Base-by-base conservation (phyloP, 2,888 invertebrate species). In the Helicoverpa assulta region DNA sequence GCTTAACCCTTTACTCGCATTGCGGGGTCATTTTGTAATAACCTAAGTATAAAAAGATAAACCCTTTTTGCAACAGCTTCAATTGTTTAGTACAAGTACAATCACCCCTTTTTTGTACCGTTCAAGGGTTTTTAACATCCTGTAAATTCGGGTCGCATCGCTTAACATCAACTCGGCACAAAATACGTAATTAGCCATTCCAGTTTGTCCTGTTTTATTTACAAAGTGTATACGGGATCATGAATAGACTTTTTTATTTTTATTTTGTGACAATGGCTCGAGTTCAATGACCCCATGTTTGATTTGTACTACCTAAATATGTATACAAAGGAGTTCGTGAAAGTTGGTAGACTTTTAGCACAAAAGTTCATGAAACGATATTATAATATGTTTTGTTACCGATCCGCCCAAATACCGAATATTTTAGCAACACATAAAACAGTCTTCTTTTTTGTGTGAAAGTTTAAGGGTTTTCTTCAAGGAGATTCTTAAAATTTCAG, bases 381-480 rank as follows among this genome's bases (percentile, higher is more conserved):
- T 60, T 5, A n/a, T 12, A 61, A 21, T 16, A 37, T 51, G 19
- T 33, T 60, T 60, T 60, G 33, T 37, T 60, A 50, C 14, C 5
- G 14, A 59, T 16, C 3, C 5, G n/a, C 26, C 29, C 4, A 26
- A 26, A 26, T 26, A 26, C 26, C 26, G 4, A 26, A 26, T 26
- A 4, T 2, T 26, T 26, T 26, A 26, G 2, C 26, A 26, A 26
- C 26, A 26, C 26, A 26, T 26, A 26, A 14, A 19, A 51, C 29
- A 60, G 16, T 14, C 19, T 60, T 43, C 14, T n/a, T 10, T 33
- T 51, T 29, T 37, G 7, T 19, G 3, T 10, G 50, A 29, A 21
- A 1, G 5, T 50, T 18, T 50, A 1, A 50, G 7, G 47, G 7
- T 50, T 50, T 7, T 50, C 18, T n/a, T 50, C 8, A 50, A 3